phyloP scores from a whole-genome alignment of 2,113 vertebrate genomes.

The Engystomops pustulosus region DNA sequence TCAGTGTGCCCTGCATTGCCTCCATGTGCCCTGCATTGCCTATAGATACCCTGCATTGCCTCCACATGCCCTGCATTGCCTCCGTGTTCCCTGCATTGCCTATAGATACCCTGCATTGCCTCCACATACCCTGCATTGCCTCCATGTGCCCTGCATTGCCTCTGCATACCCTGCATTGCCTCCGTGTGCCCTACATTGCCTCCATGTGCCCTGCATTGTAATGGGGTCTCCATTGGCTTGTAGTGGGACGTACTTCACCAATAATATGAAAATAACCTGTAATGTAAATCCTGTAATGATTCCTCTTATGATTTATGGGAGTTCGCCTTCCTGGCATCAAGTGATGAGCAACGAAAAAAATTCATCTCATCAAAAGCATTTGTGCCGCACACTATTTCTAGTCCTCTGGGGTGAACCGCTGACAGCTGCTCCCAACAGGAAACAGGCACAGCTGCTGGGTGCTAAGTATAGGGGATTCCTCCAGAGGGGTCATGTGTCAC shows the following conservation, averaged over 20 bases:
- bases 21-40: too few species aligned
- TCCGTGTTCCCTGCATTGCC: too few species aligned
- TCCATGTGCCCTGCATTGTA: too few species aligned
- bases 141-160: too few species aligned
- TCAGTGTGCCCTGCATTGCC: too few species aligned
- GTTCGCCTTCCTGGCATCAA: not conserved
- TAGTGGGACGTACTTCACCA: not conserved
- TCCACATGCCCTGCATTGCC: too few species aligned
- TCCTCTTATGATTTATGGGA: slow-evolving; percentile 7
- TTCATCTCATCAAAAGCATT: slow-evolving; percentile 25
- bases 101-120: too few species aligned
- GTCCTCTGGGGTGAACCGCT: not conserved
- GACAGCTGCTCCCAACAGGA: slow-evolving; percentile 33
- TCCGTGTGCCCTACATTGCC: too few species aligned
- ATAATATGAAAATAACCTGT: not conserved
- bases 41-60: too few species aligned
- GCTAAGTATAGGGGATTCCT: slow-evolving; percentile 27
- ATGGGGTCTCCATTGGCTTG: too few species aligned
- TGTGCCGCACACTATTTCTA: slow-evolving; percentile 34
- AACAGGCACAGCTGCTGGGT: not conserved
- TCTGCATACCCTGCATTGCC: too few species aligned
- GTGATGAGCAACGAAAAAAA: not conserved
- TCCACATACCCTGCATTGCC: too few species aligned
- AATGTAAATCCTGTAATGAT: not conserved
- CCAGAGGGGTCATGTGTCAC: not conserved